These are phyloP conservation scores for Pollenia angustigena DNA, from an alignment of 2,888 invertebrate species.

Conservation along the genomic window DNA sequence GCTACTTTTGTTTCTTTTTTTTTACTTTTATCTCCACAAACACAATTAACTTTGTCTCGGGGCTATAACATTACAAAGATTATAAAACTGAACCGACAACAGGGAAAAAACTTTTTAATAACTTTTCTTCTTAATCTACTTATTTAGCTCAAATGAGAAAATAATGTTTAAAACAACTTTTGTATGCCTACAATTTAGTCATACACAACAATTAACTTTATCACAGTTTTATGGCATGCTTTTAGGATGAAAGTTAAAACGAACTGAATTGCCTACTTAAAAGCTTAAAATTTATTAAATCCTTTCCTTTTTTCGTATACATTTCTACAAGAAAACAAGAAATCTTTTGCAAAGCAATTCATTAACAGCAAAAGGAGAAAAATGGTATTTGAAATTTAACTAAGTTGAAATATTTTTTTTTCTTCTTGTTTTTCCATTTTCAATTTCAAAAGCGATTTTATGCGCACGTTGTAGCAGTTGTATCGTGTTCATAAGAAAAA, in stretches of 20 bases:
- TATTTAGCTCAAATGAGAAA: not conserved
- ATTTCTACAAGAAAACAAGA: conserved; percentile 20
- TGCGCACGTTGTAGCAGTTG: conserved; percentile 26
- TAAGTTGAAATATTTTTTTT: conserved; percentile 23
- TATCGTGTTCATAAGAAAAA: conserved; percentile 33
- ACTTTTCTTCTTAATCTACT: conserved; percentile 52
- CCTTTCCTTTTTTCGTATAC: conserved; percentile 11
- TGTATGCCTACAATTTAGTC: conserved; percentile 19
- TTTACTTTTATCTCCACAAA: conserved; percentile 13
- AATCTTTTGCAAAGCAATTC: conserved; percentile 46
- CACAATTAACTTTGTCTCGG: conserved; percentile 32
- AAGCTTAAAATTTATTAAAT: conserved; percentile 63
- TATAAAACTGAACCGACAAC: not conserved
- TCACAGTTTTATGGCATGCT: conserved; percentile 62
- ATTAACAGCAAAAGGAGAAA: conserved; percentile 49
- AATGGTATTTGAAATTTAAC: conserved; percentile 43
- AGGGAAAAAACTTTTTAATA: conserved; percentile 29
- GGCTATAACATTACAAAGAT: conserved; percentile 1
- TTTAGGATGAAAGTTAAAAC: conserved; percentile 58
- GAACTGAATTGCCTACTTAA: conserved; percentile 60
- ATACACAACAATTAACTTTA: conserved; percentile 43
- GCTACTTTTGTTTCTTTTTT: not conserved
- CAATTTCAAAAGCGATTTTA: conserved; percentile 17
- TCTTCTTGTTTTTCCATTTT: not conserved
- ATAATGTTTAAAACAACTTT: not conserved